These are phyloP conservation scores for Sarcophaga caerulescens DNA, from an alignment of 2,888 invertebrate genomes.

Conservation along the genomic window DNA sequence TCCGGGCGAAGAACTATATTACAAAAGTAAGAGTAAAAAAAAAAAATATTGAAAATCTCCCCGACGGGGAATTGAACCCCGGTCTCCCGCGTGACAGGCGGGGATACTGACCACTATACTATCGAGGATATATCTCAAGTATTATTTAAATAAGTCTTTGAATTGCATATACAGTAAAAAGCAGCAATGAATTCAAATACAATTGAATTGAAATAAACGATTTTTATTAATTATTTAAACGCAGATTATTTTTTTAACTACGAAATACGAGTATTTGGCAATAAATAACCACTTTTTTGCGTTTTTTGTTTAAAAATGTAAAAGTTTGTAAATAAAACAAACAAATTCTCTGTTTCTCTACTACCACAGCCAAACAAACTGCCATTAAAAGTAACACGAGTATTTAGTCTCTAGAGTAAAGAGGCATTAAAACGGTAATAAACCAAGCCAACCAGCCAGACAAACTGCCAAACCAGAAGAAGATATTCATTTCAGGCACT, in stretches of 20 bases:
- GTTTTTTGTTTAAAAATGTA: no score
- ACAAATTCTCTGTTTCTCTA: no score
- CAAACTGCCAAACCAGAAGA: not conserved
- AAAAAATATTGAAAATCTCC: slow-evolving; percentile 69
- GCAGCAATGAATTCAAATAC: not conserved
- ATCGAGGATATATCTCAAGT: slow-evolving; percentile 73
- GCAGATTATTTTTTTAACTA: not conserved
- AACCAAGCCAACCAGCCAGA: not conserved
- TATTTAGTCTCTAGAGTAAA: slow-evolving; percentile 24
- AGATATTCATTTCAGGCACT: not conserved
- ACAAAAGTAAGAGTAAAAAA: no score
- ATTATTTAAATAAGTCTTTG: no score
- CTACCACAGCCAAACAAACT: not conserved
- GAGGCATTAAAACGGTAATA: not conserved
- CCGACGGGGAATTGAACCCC: slow-evolving; percentile 80
- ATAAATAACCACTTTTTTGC: not conserved
- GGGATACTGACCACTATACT: slow-evolving; percentile 80
- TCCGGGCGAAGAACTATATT: no score
- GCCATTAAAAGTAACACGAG: slow-evolving; percentile 40
- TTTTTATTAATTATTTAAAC: not conserved
- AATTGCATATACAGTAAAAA: no score
- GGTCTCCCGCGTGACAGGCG: slow-evolving; percentile 80
- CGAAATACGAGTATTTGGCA: not conserved
- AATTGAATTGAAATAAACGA: not conserved
- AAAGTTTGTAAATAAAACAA: no score